Evolutionary conservation across 2,888 invertebrate species (phyloP).

Genomic region (Automeris io): DNA sequence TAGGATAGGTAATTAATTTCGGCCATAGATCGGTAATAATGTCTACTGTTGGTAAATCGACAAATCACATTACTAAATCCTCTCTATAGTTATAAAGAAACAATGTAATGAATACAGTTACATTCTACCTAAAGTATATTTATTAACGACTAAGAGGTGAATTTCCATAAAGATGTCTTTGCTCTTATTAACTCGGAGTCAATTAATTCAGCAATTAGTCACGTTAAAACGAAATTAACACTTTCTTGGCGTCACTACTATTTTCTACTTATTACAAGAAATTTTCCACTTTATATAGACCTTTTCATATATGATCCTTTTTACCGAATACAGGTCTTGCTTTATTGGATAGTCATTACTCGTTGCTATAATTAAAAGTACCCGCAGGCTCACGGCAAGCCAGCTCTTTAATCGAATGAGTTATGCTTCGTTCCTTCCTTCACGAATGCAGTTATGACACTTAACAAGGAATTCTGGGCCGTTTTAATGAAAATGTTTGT

Average conservation of each 20-base stretch:
- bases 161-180: constrained; percentile 3
- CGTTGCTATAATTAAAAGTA: constrained; percentile 38
- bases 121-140: no score
- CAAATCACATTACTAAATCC: no score
- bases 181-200: constrained; percentile 28
- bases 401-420: constrained; percentile 65
- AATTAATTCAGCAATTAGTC: constrained; percentile 61
- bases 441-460: constrained; percentile 54
- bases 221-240: constrained; percentile 67
- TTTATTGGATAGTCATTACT: constrained; percentile 19
- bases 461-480: constrained; percentile 43
- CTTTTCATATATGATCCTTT: constrained; percentile 11
- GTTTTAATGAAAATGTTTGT: constrained; percentile 52
- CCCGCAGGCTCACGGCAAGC: constrained; percentile 55
- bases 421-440: constrained; percentile 59
- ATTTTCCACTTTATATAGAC: constrained; percentile 23
- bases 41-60: no score
- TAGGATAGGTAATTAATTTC: no score
- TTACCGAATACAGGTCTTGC: constrained; percentile 14
- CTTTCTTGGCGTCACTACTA: constrained; percentile 48
- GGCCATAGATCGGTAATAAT: no score
- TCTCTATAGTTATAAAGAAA: no score
- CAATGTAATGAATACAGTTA: no score
- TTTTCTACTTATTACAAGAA: constrained; percentile 31
- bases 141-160: no score